Evolutionary conservation across 2,888 invertebrate genomes (phyloP), one percentile per base, ranked within the genome.

Genomic region (Hirtodrosophila histrioides): DNA sequence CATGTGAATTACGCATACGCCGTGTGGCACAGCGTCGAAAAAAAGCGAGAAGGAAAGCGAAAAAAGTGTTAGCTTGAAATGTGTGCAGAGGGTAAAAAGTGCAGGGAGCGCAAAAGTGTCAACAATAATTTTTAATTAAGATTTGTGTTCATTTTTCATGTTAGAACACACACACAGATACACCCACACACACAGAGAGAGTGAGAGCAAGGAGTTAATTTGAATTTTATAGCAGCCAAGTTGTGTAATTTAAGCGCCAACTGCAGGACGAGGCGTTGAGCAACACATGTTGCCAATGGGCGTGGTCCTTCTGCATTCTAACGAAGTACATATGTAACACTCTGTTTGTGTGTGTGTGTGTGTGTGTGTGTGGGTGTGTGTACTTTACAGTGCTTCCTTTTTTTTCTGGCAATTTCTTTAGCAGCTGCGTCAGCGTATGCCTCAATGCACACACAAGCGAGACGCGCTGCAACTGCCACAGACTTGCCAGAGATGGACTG

Each of bases 41-140:
- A 49, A 43, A 41, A 39, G 9, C 23, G 39, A 31, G 17, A 41
- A 24, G 7, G 27, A 36, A 36, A 31, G 31, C 9, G 10, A n/a
- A 17, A n/a, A 27, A 45, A 17, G 27, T 6, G 27, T 27, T 0
- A 27, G 3, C 4, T 27, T 4, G 1, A 27, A 41, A 29, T 5
- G 27, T 35, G 27, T 48, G 27, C 35, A 10, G n/a, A 17, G 41
- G 27, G 2, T 6, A 41, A 45, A 64, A 36, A 49, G 54, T 50
- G 61, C 63, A 58, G 39, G 53, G 48, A 68, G 69, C 65, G 64
- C 65, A 65, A 67, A 45, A 85, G 68, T 80, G 88, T 86, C 88
- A 86, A 86, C 88, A 86, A 80, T 88, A 75, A 86, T 86, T 86
- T 86, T 88, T 88, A 86, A 86, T 86, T 88, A 86, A 86, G 86